Evolutionary conservation across 2,888 invertebrate genomes (phyloP).

Genomic region (Cremastinae sp.): DNA sequence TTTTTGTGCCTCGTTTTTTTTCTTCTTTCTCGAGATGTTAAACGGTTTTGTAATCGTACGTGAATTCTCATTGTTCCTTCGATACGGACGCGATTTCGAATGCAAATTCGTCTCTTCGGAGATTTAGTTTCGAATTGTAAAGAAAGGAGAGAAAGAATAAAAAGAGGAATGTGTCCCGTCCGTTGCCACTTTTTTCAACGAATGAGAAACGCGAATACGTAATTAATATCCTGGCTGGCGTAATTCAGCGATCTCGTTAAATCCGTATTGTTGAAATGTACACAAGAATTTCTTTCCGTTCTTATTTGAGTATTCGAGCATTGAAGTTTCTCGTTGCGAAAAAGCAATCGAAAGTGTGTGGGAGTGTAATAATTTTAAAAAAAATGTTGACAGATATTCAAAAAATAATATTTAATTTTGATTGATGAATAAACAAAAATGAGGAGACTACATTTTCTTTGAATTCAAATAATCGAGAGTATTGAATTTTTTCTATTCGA

Average conservation of each 20-base stretch:
- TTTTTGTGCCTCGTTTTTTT: background rate
- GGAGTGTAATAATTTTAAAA: background rate
- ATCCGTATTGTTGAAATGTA: background rate
- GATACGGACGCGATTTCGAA: conserved; percentile 30
- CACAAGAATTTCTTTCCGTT: background rate
- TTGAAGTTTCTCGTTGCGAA: conserved; percentile 22
- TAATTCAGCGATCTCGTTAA: conserved; percentile 57
- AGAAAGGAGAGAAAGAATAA: conserved; percentile 1
- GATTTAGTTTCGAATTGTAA: conserved; percentile 5
- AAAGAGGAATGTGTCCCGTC: background rate
- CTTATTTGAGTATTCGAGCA: conserved; percentile 7
- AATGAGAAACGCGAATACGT: conserved; percentile 30
- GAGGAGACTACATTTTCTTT: too few species aligned
- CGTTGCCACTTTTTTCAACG: background rate
- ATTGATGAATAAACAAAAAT: conserved; percentile 7
- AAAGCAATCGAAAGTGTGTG: background rate
- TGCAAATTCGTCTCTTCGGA: conserved; percentile 25
- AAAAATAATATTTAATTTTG: too few species aligned
- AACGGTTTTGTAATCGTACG: conserved; percentile 26
- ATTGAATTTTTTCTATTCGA: too few species aligned
- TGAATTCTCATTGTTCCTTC: conserved; percentile 32
- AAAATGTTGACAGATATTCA: background rate
- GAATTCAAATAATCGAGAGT: too few species aligned
- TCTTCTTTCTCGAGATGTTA: background rate
- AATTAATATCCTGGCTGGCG: conserved; percentile 44